Evolutionary conservation across 2,113 vertebrate species (phyloP).

Genomic region (Scytalopus superciliaris): DNA sequence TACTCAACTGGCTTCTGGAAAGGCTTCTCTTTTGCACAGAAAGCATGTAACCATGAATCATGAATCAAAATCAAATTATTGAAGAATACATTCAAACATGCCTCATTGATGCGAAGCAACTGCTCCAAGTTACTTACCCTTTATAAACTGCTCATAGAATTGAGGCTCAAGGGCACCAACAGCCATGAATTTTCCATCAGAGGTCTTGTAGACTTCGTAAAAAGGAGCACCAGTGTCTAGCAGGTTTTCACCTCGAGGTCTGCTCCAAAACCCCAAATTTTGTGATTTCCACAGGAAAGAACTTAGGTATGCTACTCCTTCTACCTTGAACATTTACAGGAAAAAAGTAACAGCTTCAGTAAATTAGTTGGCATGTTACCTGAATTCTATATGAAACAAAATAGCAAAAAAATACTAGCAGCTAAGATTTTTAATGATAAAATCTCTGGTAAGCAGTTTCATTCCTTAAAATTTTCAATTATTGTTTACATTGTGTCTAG

Average conservation of each 20-base stretch:
- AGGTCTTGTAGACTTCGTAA: slow-evolving; percentile 88
- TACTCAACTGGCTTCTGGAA: neutral
- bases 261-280: slow-evolving; percentile 77
- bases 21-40: neutral
- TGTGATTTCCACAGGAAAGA: slow-evolving; percentile 92
- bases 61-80: neutral
- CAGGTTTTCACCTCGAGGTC: slow-evolving; percentile 84
- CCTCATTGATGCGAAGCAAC: neutral
- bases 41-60: neutral
- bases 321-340: slow-evolving; percentile 78
- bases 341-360: neutral
- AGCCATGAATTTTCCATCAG: slow-evolving; percentile 86
- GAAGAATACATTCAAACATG: neutral
- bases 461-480: neutral
- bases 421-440: neutral
- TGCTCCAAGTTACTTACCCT: slow-evolving; percentile 71
- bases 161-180: slow-evolving; percentile 91
- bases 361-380: neutral
- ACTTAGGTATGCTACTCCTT: slow-evolving; percentile 89
- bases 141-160: slow-evolving; percentile 85
- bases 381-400: neutral
- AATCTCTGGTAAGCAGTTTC: neutral
- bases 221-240: slow-evolving; percentile 90
- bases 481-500: neutral
- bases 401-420: neutral